phyloP scores from a whole-genome alignment of 2,888 invertebrate genomes.

The Andrena trimmerana region DNA sequence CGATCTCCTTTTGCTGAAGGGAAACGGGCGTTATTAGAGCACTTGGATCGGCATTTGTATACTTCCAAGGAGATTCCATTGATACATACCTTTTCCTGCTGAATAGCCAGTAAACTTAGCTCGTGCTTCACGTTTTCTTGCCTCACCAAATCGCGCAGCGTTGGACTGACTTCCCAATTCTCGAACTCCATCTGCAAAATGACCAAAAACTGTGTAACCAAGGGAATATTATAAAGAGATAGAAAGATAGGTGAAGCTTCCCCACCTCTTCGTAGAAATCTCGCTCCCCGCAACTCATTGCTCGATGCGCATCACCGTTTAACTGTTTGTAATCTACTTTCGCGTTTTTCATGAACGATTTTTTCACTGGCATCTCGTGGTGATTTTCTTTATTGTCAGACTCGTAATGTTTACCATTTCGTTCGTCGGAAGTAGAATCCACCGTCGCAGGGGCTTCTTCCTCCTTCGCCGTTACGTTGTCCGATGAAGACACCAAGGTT shows the following conservation, averaged over 20 bases:
- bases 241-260: slow-evolving; percentile 18
- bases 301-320: slow-evolving; percentile 81
- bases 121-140: slow-evolving; percentile 82
- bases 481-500: background rate
- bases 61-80: background rate
- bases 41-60: background rate
- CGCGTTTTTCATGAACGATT: slow-evolving; percentile 37
- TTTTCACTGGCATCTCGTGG: slow-evolving; percentile 34
- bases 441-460: background rate
- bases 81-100: slow-evolving; percentile 79
- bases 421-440: slow-evolving; percentile 28
- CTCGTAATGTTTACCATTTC: slow-evolving; percentile 42
- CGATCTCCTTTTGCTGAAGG: slow-evolving; percentile 80
- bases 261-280: slow-evolving; percentile 80
- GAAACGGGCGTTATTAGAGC: slow-evolving; percentile 4
- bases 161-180: slow-evolving; percentile 80
- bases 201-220: background rate
- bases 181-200: slow-evolving; percentile 79
- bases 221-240: background rate
- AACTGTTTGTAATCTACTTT: slow-evolving; percentile 76
- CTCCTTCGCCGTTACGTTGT: slow-evolving; percentile 8
- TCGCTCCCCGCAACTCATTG: slow-evolving; percentile 81
- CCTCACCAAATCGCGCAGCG: slow-evolving; percentile 80
- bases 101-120: slow-evolving; percentile 79
- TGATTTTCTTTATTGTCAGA: slow-evolving; percentile 36